These are phyloP conservation scores for Mactra quadrangularis DNA, from an alignment of 1,140 invertebrate species.

Conservation along the genomic window DNA sequence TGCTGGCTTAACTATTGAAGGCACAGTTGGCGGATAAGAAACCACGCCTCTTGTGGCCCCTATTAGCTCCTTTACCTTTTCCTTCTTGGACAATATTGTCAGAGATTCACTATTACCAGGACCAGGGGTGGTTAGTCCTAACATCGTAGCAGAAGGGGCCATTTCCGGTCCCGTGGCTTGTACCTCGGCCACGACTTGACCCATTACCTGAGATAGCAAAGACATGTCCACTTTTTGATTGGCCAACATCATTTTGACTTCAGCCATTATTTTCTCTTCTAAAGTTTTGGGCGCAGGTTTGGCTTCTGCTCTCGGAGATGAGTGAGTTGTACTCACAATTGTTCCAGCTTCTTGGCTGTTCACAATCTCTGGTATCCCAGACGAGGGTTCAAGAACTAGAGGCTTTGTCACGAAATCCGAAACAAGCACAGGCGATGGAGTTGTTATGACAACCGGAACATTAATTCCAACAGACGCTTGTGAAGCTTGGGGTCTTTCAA, in stretches of 20 bases:
- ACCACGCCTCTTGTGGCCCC: constrained; percentile 2
- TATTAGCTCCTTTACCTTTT: not conserved
- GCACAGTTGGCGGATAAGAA: not conserved
- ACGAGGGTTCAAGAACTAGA: no score
- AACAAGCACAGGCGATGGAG: no score
- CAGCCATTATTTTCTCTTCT: constrained; percentile 24
- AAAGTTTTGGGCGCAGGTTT: no score
- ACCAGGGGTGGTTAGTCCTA: not conserved
- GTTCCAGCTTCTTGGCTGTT: no score
- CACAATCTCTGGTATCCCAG: no score
- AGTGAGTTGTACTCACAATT: no score
- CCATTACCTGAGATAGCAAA: not conserved
- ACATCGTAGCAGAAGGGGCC: not conserved
- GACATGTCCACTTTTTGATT: constrained; percentile 13
- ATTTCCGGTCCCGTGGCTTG: not conserved
- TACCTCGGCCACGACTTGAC: not conserved
- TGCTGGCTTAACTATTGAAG: not conserved
- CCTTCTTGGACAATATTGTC: not conserved
- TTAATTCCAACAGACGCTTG: no score
- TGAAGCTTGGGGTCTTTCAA: no score
- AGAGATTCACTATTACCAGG: not conserved
- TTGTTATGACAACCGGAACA: no score
- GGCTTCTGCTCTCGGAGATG: no score
- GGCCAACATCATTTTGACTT: not conserved
- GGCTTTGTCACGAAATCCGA: no score